These are phyloP conservation scores for Botia kubotai DNA, from an alignment of 2,797 vertebrate species.

Conservation along the genomic window DNA sequence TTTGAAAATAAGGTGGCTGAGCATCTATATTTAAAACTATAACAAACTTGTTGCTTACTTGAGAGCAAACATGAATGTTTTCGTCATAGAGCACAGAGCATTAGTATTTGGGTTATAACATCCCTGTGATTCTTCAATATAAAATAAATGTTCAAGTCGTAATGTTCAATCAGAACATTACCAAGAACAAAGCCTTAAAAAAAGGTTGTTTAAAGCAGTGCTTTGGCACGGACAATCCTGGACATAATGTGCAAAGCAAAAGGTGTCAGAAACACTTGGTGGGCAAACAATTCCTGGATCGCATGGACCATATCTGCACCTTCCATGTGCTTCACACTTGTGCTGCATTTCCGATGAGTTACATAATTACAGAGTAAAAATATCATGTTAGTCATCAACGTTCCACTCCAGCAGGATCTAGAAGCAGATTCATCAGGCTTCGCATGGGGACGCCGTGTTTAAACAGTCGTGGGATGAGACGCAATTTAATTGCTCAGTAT, in stretches of 20 bases:
- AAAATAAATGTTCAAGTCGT: neutral
- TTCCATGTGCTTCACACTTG: slow-evolving; percentile 69
- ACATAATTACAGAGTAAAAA: slow-evolving; percentile 71
- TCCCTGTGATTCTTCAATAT: neutral
- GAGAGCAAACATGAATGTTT: neutral
- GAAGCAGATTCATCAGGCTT: slow-evolving; percentile 58
- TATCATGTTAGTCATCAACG: slow-evolving; percentile 68
- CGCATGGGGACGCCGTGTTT: slow-evolving; percentile 47
- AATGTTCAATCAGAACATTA: slow-evolving; percentile 26
- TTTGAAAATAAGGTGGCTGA: neutral
- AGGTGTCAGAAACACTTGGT: slow-evolving; percentile 68
- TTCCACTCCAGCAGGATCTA: slow-evolving; percentile 50
- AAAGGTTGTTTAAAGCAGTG: slow-evolving; percentile 61
- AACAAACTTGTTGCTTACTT: neutral
- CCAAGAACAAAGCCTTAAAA: slow-evolving; percentile 49
- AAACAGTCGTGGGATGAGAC: slow-evolving; percentile 40
- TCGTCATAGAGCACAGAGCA: no score
- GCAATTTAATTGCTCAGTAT: slow-evolving; percentile 54
- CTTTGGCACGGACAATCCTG: slow-evolving; percentile 59
- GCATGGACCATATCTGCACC: slow-evolving; percentile 59
- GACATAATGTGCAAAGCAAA: slow-evolving; percentile 67
- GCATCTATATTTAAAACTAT: neutral
- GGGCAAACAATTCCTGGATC: slow-evolving; percentile 68
- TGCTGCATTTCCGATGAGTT: slow-evolving; percentile 67
- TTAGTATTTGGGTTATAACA: neutral